phyloP scores from a whole-genome alignment of 53 echinoderm and acorn worm genomes.

The Antedon mediterranea region DNA sequence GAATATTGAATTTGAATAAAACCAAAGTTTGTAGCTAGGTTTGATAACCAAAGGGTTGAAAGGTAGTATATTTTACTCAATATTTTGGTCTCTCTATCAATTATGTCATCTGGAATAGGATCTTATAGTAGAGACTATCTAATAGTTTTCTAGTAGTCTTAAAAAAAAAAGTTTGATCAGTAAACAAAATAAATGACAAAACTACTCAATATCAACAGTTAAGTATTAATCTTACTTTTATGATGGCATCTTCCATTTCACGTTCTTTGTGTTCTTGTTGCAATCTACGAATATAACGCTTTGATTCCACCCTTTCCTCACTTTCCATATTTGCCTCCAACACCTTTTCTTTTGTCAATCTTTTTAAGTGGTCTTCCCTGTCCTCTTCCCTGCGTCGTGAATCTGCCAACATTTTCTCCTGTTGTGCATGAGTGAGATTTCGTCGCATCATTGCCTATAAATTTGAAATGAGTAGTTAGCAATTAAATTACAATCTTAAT shows the following conservation, averaged over 20 bases:
- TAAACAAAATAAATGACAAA: background rate
- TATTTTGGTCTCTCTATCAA: too few species aligned
- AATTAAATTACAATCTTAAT: too few species aligned
- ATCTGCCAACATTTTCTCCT: slow-evolving; percentile 82
- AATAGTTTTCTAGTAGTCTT: too few species aligned
- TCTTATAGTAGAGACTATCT: too few species aligned
- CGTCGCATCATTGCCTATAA: slow-evolving; percentile 70
- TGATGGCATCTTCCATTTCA: slow-evolving; percentile 48
- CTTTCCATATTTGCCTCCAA: slow-evolving; percentile 98
- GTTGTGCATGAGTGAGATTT: slow-evolving; percentile 85
- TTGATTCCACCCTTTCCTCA: slow-evolving; percentile 85
- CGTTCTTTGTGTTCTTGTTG: slow-evolving; percentile 64
- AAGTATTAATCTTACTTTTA: slow-evolving; percentile 58
- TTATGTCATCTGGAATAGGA: too few species aligned
- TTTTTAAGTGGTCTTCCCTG: slow-evolving; percentile 80
- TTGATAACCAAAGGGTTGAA: too few species aligned
- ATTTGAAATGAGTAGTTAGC: too few species aligned
- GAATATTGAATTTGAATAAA: too few species aligned
- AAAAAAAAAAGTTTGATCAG: too few species aligned
- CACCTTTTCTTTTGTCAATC: slow-evolving; percentile 61
- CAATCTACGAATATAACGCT: slow-evolving; percentile 54
- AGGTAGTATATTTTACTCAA: too few species aligned
- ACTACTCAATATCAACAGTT: too few species aligned
- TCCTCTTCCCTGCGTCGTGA: slow-evolving; percentile 64
- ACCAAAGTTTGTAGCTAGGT: too few species aligned